Percentiles rank a stretch among this genome's conserved stretches.
Conservation (phyloP, 2,797 vertebrate genomes). For the Ctenopoma kingsleyae region DNA sequence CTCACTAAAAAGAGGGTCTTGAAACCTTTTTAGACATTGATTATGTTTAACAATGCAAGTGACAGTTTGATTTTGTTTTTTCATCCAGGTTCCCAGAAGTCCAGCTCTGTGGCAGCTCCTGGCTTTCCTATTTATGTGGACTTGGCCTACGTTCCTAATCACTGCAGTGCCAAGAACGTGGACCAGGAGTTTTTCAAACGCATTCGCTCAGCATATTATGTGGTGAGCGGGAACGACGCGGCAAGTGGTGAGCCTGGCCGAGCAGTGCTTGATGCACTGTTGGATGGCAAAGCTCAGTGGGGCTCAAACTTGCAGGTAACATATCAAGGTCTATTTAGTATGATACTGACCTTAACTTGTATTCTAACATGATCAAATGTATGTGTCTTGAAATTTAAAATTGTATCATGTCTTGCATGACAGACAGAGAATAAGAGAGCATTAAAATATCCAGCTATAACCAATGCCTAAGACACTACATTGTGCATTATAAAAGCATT, state of each 20-base stretch:
- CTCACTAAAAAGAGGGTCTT: background rate
- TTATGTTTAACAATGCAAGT: background rate
- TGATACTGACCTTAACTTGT: background rate
- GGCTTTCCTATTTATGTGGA: constrained; percentile 95
- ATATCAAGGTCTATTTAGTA: background rate
- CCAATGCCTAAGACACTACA: no score
- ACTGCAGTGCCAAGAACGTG: constrained; percentile 97
- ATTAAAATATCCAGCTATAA: background rate
- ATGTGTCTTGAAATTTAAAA: no score
- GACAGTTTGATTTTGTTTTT: constrained; percentile 7
- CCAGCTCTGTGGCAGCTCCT: constrained; percentile 79
- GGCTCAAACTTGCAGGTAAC: constrained; percentile 96
- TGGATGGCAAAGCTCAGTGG: constrained; percentile 98
- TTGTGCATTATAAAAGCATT: background rate
- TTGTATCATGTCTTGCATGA: no score
- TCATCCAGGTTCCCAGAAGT: constrained; percentile 84
- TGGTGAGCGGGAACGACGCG: constrained; percentile 96
- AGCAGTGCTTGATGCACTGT: constrained; percentile 91
- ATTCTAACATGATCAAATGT: background rate
- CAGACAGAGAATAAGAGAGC: background rate
- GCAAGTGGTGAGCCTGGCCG: constrained; percentile 92
- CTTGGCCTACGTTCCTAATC: constrained; percentile 98
- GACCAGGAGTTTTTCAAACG: constrained; percentile 97
- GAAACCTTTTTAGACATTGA: background rate
- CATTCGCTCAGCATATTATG: constrained; percentile 95